Percentiles rank a stretch among this genome's conserved stretches.
phyloP scores from a whole-genome alignment of 2,797 vertebrate genomes.

The Benthosema pterotum region DNA sequence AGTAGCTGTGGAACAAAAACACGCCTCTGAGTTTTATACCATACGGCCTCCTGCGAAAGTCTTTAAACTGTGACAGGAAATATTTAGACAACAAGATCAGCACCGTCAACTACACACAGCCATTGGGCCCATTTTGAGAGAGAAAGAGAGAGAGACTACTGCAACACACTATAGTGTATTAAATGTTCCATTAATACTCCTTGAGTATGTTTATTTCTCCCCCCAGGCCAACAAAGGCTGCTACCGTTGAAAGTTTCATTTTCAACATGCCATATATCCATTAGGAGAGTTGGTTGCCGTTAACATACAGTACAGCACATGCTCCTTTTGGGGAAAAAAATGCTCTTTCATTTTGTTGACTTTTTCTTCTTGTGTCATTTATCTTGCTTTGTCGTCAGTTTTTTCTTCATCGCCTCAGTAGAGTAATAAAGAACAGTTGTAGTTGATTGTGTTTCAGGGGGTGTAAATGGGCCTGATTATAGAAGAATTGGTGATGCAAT shows the following conservation, averaged over 20 bases:
- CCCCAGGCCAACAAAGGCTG: conserved; percentile 19
- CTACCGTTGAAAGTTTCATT: conserved; percentile 4
- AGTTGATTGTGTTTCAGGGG: too few relatives aligned
- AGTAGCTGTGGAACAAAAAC: conserved; percentile 51
- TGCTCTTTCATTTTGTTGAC: too few relatives aligned
- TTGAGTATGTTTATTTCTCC: conserved; percentile 20
- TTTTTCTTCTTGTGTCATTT: too few relatives aligned
- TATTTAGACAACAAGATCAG: conserved; percentile 75
- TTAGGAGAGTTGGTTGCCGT: conserved; percentile 3
- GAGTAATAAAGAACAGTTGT: too few relatives aligned
- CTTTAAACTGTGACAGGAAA: conserved; percentile 73
- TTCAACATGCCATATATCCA: conserved; percentile 1
- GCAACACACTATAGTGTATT: conserved; percentile 9
- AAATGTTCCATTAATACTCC: conserved; percentile 14
- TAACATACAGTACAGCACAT: too few relatives aligned
- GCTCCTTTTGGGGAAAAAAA: too few relatives aligned
- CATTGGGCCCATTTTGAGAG: conserved; percentile 51
- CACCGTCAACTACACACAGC: conserved; percentile 59
- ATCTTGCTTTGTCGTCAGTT: too few relatives aligned
- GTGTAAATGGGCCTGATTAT: too few relatives aligned
- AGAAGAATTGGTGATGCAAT: too few relatives aligned
- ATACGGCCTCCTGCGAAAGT: conserved; percentile 69
- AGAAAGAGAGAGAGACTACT: conserved; percentile 3
- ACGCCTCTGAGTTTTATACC: conserved; percentile 58
- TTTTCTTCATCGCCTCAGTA: too few relatives aligned